Conservation (phyloP, 2,888 invertebrate genomes). For the Strigamia maritima region DNA sequence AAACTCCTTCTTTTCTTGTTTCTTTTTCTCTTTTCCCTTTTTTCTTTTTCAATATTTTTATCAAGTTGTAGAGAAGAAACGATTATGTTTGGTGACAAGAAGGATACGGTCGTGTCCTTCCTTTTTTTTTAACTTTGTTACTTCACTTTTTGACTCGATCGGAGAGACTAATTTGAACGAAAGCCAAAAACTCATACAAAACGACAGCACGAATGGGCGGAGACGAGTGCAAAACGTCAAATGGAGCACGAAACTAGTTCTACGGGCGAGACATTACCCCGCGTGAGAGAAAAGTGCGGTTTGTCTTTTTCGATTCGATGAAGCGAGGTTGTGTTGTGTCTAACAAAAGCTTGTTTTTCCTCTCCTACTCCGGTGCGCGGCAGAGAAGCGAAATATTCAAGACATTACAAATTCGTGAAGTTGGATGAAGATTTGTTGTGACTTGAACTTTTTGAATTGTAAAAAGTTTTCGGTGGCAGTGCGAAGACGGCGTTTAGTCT, state of each 20-base stretch:
- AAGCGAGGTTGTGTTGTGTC: neutral
- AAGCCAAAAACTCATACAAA: conserved; percentile 28
- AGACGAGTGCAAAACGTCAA: conserved; percentile 26
- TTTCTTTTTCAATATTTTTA: neutral
- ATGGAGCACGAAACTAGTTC: conserved; percentile 28
- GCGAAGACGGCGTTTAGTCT: neutral
- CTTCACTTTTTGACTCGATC: conserved; percentile 34
- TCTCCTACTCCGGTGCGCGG: too few species aligned
- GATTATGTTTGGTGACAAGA: conserved; percentile 34
- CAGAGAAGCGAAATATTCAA: neutral
- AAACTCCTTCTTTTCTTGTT: neutral
- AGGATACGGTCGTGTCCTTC: conserved; percentile 12
- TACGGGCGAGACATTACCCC: conserved; percentile 24
- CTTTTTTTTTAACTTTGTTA: conserved; percentile 31
- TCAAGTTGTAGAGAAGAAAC: conserved; percentile 5
- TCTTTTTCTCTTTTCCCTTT: neutral
- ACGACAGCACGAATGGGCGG: conserved; percentile 31
- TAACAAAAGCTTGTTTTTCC: neutral
- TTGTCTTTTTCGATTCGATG: conserved; percentile 28
- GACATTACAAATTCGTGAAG: too few species aligned
- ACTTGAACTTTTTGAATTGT: neutral
- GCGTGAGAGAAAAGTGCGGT: conserved; percentile 28
- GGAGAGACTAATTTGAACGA: conserved; percentile 18
- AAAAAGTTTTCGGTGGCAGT: neutral
- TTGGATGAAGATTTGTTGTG: neutral